Evolutionary conservation across 2,797 vertebrate species (phyloP), one percentile per base, ranked within the genome.

Genomic region (Onychomys torridus): DNA sequence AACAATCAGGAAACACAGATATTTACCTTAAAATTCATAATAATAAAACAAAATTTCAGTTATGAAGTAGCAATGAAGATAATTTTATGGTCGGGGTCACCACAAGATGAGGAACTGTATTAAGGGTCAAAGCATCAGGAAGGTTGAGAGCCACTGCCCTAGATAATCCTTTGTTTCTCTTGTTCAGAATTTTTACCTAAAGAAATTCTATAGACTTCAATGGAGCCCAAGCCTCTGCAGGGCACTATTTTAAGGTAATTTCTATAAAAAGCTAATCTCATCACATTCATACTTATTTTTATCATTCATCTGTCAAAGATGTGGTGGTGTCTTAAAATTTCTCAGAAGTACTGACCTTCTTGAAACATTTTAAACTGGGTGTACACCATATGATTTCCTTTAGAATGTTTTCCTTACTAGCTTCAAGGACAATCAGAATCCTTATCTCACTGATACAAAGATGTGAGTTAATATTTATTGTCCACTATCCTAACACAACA

Each of bases 201-300:
- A 91, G 12, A 89, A 96, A 2, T 84, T 67, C 40, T 78, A 27
- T 37, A 77, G 73, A 52, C 43, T n/a, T 65, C 43, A 63, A 23
- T 49, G 32, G 73, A 76, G 40, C 57, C 59, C 57, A n/a, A 17
- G 29, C 40, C 29, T 63, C 32, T 17, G 59, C 13, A 19, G 43
- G 40, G 32, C 34, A n/a, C 88, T 93, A 59, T 83, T 90, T 73
- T 89, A 46, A 92, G 65, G 23, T 87, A 79, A 76, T 92, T 95
- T 90, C 65, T 93, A 52, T 14, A 43, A 52, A 91, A 96, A 93
- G 67, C 3, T 55, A 71, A 96, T 65, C 46, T 90, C n/a, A 16
- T 52, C 49, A 21, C 57, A 92, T 92, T 92, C n/a, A 5, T 40
- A 25, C 75, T 93, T 96, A 84, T 85, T 93, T 94, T 85, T 89